Base-by-base conservation (phyloP, 2,797 vertebrate genomes). In the Tokudaia muenninki region DNA sequence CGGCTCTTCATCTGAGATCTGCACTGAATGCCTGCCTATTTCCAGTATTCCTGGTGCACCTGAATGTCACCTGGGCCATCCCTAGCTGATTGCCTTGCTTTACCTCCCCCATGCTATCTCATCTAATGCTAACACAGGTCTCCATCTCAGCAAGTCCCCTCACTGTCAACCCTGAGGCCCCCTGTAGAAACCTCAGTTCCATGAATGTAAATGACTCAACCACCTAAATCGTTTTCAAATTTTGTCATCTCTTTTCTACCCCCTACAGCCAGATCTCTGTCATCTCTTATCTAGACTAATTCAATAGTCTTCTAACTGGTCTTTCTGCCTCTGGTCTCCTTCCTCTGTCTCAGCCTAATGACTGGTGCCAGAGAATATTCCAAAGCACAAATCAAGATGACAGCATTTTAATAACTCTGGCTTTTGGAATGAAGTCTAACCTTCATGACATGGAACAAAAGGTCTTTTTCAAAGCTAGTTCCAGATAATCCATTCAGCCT, bases 261-360 rank as follows among this genome's bases (percentile, higher is more conserved):
- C 86, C 83, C 44, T 63, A 87, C 74, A 92, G 86, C 70, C 79
- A 90, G 86, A 89, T 94, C 63, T 70, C 80, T 97, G 94, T 94
- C 94, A 87, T 96, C 75, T 95, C 91, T 94, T 97, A 96, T 87
- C 87, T 91, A 79, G 67, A 94, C 82, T 95, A 95, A 97, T 96
- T 67, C 67, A 89, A 87, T 94, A 24, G 11, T 55, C 91, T 94
- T 84, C 81, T 93, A 96, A 96, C 80, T 95, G 12, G 61, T 70
- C 94, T 92, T 96, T 95, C 82, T 94, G 94, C 74, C 79, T 97
- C 89, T 96, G 90, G 72, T 97, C 87, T 97, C 70, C 65, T 95
- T 94, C 61, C 50, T 94, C 79, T 96, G 78, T 95, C 75, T 93
- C 91, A 91, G 89, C 79, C 87, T 96, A 95, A 88, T 97, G 94